phyloP scores from a whole-genome alignment of 2,797 vertebrate species.

The Miichthys miiuy region DNA sequence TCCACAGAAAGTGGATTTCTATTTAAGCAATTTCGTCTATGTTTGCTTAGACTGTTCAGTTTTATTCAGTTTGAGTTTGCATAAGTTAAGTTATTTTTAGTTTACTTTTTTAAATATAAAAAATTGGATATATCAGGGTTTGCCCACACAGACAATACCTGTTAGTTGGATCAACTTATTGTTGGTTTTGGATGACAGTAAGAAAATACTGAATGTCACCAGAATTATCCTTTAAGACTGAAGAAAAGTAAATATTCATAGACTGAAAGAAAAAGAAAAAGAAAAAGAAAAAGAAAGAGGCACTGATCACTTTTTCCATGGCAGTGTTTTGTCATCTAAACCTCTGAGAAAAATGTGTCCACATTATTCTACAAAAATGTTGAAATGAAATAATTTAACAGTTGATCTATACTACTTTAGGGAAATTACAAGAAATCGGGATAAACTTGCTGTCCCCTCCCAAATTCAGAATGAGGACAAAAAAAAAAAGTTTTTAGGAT shows the following conservation, averaged over 20 bases:
- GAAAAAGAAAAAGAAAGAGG: too few relatives aligned
- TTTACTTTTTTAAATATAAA: too few relatives aligned
- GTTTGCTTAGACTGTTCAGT: too few relatives aligned
- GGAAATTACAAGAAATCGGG: not conserved
- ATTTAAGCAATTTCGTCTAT: too few relatives aligned
- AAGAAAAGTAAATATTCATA: too few relatives aligned
- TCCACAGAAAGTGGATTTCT: too few relatives aligned
- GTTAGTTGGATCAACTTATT: not conserved
- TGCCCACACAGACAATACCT: not conserved
- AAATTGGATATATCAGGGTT: not conserved
- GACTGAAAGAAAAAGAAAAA: too few relatives aligned
- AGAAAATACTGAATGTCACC: not conserved
- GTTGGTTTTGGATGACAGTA: not conserved
- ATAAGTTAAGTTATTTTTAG: too few relatives aligned
- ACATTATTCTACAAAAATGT: not conserved
- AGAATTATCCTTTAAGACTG: not conserved
- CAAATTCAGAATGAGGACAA: not conserved
- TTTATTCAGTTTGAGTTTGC: too few relatives aligned
- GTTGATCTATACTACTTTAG: not conserved
- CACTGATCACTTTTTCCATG: too few relatives aligned
- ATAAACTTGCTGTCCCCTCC: not conserved
- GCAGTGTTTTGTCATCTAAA: not conserved
- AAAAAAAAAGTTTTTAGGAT: not conserved
- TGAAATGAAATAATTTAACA: not conserved
- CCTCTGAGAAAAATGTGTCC: slow-evolving; percentile 7